Evolutionary conservation across 1,140 invertebrate species (phyloP).

Genomic region (Gonioctena quinquepunctata): DNA sequence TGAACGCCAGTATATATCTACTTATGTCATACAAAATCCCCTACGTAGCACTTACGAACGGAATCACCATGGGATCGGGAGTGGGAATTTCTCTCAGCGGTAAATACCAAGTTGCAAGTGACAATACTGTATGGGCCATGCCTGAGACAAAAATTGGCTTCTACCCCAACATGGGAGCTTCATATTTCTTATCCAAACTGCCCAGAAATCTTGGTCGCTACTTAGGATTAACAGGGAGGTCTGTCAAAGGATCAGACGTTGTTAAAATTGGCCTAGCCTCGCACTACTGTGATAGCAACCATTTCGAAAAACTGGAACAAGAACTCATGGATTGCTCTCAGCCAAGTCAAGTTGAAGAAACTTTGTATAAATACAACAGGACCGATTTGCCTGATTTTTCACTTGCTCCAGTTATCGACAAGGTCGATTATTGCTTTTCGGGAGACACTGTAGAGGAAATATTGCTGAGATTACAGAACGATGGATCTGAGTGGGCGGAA

Average conservation of each 20-base stretch:
- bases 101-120: constrained; percentile 88
- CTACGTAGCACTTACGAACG: constrained; percentile 89
- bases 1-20: background rate
- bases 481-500: constrained; percentile 75
- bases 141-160: constrained; percentile 90
- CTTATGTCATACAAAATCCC: constrained; percentile 88
- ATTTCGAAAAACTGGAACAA: constrained; percentile 68
- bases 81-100: constrained; percentile 91
- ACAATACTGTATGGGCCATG: constrained; percentile 95
- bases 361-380: constrained; percentile 62
- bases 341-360: constrained; percentile 38
- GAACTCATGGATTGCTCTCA: constrained; percentile 64
- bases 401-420: constrained; percentile 69
- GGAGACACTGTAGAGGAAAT: constrained; percentile 79
- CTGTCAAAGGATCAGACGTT: constrained; percentile 82
- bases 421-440: constrained; percentile 81
- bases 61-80: constrained; percentile 97
- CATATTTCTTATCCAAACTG: constrained; percentile 84
- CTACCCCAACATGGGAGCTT: constrained; percentile 94
- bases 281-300: constrained; percentile 77
- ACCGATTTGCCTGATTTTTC: constrained; percentile 66
- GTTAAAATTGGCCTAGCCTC: constrained; percentile 87
- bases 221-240: constrained; percentile 63
- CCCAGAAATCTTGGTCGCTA: constrained; percentile 83
- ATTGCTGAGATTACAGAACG: constrained; percentile 69